Evolutionary conservation across 1,140 invertebrate species (phyloP).

Genomic region (Plodia interpunctella): DNA sequence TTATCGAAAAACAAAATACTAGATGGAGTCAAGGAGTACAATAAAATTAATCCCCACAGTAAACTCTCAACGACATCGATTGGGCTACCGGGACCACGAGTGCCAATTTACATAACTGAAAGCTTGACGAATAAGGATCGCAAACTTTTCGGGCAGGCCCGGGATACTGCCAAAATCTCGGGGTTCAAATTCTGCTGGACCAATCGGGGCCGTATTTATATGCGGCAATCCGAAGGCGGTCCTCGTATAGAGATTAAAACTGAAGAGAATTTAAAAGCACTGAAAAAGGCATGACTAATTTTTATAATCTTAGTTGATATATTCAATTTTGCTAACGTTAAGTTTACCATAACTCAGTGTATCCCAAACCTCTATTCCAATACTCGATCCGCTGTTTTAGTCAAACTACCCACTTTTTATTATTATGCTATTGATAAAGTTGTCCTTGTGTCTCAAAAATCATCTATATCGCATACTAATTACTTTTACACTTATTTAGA

Average conservation of each 20-base stretch:
- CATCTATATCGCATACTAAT: too few relatives aligned
- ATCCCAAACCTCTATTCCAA: not conserved
- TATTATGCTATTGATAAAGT: not conserved
- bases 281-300: constrained; percentile 14
- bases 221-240: constrained; percentile 7
- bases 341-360: too few relatives aligned
- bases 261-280: constrained; percentile 6
- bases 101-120: constrained; percentile 15
- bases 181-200: constrained; percentile 13
- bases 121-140: constrained; percentile 10
- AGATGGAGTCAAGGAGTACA: constrained; percentile 7
- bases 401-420: not conserved
- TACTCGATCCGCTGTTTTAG: not conserved
- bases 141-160: not conserved
- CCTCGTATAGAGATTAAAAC: constrained; percentile 5
- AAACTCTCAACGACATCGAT: constrained; percentile 4
- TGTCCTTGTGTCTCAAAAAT: too few relatives aligned
- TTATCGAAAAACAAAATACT: constrained; percentile 15
- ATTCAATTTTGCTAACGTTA: not conserved
- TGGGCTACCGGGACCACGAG: not conserved
- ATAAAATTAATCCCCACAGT: constrained; percentile 5
- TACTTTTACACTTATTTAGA: too few relatives aligned
- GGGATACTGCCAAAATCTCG: not conserved
- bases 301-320: not conserved
- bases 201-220: constrained; percentile 7